Base-by-base conservation (phyloP, 2,113 vertebrate genomes). In the Octodon degus region DNA sequence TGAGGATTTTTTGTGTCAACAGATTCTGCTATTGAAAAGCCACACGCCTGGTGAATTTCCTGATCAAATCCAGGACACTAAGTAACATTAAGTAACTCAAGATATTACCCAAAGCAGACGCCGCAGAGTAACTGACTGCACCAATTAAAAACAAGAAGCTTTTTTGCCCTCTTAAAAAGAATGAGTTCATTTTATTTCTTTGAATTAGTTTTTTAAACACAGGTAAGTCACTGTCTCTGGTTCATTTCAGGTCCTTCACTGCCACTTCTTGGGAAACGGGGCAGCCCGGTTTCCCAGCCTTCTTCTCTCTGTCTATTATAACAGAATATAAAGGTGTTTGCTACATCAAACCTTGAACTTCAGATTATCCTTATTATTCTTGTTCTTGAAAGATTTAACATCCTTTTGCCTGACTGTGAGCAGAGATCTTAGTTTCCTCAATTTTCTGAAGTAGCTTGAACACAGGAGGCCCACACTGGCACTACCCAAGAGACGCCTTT, bases 41-140 rank as follows among this genome's bases (percentile, higher is more conserved):
- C 80, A 47, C 94, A 95, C 6, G 90, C 95, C 93, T 89, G 82
- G 63, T n/a, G 88, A 93, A 74, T 90, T 96, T 98, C 97, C 97
- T 98, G 98, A 98, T 97, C 98, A 97, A 98, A 97, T 91, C 93
- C 97, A 97, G 98, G 94, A 91, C 95, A 82, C 83, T 60, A 55
- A 89, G 86, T 27, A 62, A 80, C 96, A 84, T 86, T 37, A 96
- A 98, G 94, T 89, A 92, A 93, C 97, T 62, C 91, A 92, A 85
- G 16, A 88, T 27, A 43, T 86, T 93, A 95, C 97, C 96, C 16
- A 74, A 94, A 95, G 97, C 89, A 87, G 95, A 14, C 7, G 72
- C 32, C 5, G 93, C n/a, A 7, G 70, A 87, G 94, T 91, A 90
- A 97, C 88, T 24, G 53, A 89, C 72, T 94, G 60, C 72, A 76